These are phyloP conservation scores for Celastrina argiolus DNA, from an alignment of 2,888 invertebrate genomes.

Conservation along the genomic window DNA sequence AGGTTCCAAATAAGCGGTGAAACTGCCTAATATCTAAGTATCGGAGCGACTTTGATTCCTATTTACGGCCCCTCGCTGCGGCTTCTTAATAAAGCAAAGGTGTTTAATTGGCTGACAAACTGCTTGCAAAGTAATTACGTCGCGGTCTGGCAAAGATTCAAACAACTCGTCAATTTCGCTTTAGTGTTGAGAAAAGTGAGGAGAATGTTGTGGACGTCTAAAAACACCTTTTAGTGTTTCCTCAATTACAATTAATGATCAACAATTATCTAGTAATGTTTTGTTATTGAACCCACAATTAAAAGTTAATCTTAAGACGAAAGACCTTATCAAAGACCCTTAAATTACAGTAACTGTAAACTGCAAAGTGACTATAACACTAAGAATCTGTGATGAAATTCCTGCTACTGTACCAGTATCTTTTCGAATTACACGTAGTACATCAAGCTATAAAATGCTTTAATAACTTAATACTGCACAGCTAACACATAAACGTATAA, in stretches of 20 bases:
- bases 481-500: not conserved
- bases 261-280: no score
- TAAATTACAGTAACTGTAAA: no score
- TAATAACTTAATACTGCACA: not conserved
- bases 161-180: constrained; percentile 67
- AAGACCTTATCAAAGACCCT: no score
- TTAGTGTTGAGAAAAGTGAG: constrained; percentile 19
- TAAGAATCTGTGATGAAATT: not conserved
- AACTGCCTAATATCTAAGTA: constrained; percentile 34
- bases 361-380: no score
- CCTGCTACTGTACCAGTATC: not conserved
- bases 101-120: constrained; percentile 78
- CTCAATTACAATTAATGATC: no score
- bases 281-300: no score
- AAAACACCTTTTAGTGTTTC: not conserved
- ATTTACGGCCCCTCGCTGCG: constrained; percentile 54
- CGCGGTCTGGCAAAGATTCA: constrained; percentile 60
- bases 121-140: constrained; percentile 74
- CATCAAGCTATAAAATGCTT: not conserved
- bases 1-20: constrained; percentile 20
- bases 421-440: not conserved
- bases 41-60: constrained; percentile 49
- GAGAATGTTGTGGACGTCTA: not conserved
- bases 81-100: constrained; percentile 77
- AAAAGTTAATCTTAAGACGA: no score